These are phyloP conservation scores for Deroptyus accipitrinus DNA, from an alignment of 2,113 vertebrate species.

Conservation along the genomic window DNA sequence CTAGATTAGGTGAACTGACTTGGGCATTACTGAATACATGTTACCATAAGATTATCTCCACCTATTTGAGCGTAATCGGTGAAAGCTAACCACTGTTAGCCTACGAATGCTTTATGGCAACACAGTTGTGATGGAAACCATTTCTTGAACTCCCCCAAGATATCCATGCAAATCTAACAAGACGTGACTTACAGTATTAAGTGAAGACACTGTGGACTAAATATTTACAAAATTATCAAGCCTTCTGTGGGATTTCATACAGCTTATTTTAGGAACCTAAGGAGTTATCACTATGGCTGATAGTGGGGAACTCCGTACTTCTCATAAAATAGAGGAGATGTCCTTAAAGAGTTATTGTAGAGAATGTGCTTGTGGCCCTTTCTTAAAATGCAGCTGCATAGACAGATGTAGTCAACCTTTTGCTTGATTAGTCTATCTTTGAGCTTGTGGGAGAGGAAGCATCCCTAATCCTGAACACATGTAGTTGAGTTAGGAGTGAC, in stretches of 20 bases:
- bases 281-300: not conserved
- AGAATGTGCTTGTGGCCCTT: not conserved
- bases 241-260: not conserved
- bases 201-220: not conserved
- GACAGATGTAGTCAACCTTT: not conserved
- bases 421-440: not conserved
- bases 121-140: not conserved
- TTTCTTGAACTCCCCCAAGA: not conserved
- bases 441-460: not conserved
- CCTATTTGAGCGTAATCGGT: not conserved
- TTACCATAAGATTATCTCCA: not conserved
- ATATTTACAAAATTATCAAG: not conserved
- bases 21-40: not conserved
- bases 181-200: not conserved
- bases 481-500: not conserved
- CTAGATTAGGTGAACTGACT: not conserved
- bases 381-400: not conserved
- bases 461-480: not conserved
- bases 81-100: not conserved
- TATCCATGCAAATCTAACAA: not conserved
- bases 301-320: not conserved
- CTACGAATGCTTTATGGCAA: not conserved
- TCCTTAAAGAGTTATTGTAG: not conserved
- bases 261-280: not conserved
- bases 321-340: not conserved